These are phyloP conservation scores for Ondatra zibethicus DNA, from an alignment of 2,113 vertebrate species.

Conservation along the genomic window DNA sequence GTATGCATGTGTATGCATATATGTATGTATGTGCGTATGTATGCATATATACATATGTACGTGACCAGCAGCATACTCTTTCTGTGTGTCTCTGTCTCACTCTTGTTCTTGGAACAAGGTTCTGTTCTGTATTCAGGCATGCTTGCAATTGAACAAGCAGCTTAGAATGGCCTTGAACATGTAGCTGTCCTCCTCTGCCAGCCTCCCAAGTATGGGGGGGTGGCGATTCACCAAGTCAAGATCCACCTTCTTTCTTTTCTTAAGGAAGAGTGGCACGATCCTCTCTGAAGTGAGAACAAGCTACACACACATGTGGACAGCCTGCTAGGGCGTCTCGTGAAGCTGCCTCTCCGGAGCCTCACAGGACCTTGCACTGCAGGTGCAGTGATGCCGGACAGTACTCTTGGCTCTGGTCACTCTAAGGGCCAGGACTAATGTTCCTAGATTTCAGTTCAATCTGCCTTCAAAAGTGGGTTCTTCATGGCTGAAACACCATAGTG, in stretches of 20 bases:
- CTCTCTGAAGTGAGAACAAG: neutral
- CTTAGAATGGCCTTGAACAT: neutral
- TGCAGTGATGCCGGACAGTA: no score
- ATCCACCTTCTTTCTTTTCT: no score
- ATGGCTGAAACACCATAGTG: constrained; percentile 43
- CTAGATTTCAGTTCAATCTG: constrained; percentile 42
- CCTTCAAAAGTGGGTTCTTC: constrained; percentile 56
- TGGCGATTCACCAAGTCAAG: neutral
- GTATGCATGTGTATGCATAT: neutral
- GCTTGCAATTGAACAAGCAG: neutral
- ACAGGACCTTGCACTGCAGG: no score
- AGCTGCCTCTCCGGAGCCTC: neutral
- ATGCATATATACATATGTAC: neutral
- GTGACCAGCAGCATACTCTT: neutral
- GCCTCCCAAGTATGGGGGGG: neutral
- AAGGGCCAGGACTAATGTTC: constrained; percentile 61
- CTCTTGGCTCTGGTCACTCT: constrained; percentile 49
- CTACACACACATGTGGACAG: neutral
- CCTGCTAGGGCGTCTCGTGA: neutral
- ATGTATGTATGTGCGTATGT: neutral
- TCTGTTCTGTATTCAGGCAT: neutral
- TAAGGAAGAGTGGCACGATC: neutral
- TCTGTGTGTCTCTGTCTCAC: neutral
- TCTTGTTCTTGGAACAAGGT: neutral
- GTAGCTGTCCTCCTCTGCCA: neutral